Base-by-base conservation (phyloP, 2,888 invertebrate genomes). In the Ichneumon xanthorius region DNA sequence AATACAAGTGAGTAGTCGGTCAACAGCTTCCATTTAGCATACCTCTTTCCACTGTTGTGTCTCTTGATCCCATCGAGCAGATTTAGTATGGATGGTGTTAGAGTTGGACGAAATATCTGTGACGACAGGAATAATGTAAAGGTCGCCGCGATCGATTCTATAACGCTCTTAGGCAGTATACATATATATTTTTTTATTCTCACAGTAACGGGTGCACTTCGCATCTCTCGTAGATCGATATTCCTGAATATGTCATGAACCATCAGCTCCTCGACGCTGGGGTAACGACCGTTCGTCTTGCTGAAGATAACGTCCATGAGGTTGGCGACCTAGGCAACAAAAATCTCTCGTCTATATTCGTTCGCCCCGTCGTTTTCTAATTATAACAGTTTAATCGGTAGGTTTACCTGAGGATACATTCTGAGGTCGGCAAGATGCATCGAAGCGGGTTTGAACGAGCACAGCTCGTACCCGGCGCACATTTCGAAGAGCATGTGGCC, bases 401-500 rank as follows among this genome's bases (percentile, higher is more conserved):
- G 19, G 79, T 45, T 65, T 92, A 97, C 97, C 94, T 97, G 96
- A 76, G 97, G 97, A 94, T 96, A 96, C 91, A 95, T 95, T 89
- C 96, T 96, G 89, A 97, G 94, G 93, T 97, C 96, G 93, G 96
- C 93, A 93, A 97, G 95, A 91, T 98, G 96, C 87, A 96, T 96
- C 3, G 96, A 96, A 88, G 97, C 96, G 72, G 97, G 97, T 91
- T 96, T 96, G 75, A 97, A 96, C 58, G 96, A 95, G 89, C 96
- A 96, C 87, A 98, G 94, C 91, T 98, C 97, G 88, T 97, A 96
- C 55, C 98, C 98, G 22, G 97, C 96, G 90, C 98, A 97, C 98
- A 98, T 98, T 95, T 98, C 98, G 93, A 97, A 98, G 81, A 99
- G 95, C 91, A 98, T 96, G 93, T 97, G 97, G 45, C 96, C 96